Percentiles rank a stretch among this genome's conserved stretches.
Evolutionary conservation across 2,888 invertebrate genomes (phyloP).

Genomic region (Pandemis corylana): DNA sequence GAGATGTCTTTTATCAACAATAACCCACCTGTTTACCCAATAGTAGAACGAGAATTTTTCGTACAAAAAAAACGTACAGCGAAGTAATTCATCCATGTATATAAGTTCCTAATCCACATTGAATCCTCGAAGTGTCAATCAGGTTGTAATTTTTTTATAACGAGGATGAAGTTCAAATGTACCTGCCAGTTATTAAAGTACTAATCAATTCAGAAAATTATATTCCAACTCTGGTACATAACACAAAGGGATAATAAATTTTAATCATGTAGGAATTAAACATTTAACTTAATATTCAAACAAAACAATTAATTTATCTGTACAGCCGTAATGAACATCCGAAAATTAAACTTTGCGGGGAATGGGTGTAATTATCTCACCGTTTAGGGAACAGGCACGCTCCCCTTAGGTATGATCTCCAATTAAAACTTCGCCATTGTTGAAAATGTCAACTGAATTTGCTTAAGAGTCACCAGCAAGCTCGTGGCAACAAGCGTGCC

Average conservation of each 20-base stretch:
- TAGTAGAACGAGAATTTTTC: too few species aligned
- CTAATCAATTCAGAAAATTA: background rate
- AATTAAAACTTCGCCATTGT: slow-evolving; percentile 42
- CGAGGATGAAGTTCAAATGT: background rate
- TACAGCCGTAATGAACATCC: slow-evolving; percentile 30
- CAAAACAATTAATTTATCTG: slow-evolving; percentile 37
- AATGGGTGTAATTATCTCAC: slow-evolving; percentile 38
- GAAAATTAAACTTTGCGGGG: slow-evolving; percentile 41
- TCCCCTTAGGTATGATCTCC: slow-evolving; percentile 40
- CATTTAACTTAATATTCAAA: slow-evolving; percentile 12
- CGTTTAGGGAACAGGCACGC: slow-evolving; percentile 39
- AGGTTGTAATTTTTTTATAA: background rate
- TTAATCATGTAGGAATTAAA: background rate
- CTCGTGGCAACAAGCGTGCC: background rate
- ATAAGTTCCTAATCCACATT: too few species aligned
- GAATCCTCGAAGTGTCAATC: too few species aligned
- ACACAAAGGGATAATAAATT: background rate
- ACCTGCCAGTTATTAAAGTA: background rate
- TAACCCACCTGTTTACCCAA: too few species aligned
- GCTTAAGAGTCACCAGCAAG: slow-evolving; percentile 2
- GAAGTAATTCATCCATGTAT: too few species aligned
- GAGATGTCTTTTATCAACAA: too few species aligned
- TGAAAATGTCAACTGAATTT: slow-evolving; percentile 32
- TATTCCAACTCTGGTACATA: background rate
- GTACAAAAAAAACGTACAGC: too few species aligned